Percentiles rank a stretch among this genome's conserved stretches.
phyloP scores from a whole-genome alignment of 2,113 vertebrate genomes.

The Sinocyclocheilus anophthalmus region DNA sequence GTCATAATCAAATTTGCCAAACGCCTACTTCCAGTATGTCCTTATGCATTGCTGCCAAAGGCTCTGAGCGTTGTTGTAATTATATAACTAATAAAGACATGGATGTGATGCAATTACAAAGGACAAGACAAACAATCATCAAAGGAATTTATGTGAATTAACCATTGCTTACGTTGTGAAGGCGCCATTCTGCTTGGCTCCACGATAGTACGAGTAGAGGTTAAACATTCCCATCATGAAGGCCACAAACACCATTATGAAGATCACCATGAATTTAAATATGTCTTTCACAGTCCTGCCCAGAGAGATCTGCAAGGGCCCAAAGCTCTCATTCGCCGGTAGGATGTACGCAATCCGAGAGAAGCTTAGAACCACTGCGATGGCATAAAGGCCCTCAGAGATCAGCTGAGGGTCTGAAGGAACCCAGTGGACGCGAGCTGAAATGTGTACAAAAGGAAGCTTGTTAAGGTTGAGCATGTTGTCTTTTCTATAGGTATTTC shows the following conservation, averaged over 20 bases:
- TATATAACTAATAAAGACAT: conserved; percentile 20
- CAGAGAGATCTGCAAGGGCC: conserved; percentile 93
- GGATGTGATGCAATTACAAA: not conserved
- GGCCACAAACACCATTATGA: conserved; percentile 95
- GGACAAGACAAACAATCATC: conserved; percentile 16
- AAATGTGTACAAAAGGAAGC: conserved; percentile 50
- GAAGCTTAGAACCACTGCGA: conserved; percentile 95
- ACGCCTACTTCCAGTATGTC: conserved; percentile 52
- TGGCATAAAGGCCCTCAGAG: conserved; percentile 94
- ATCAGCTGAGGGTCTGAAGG: conserved; percentile 94
- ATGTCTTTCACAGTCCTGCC: conserved; percentile 96
- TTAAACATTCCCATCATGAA: conserved; percentile 99
- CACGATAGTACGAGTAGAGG: conserved; percentile 93
- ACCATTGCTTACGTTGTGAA: conserved; percentile 90
- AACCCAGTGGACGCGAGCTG: conserved; percentile 91
- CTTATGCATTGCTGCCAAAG: conserved; percentile 32
- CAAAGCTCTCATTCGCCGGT: conserved; percentile 95
- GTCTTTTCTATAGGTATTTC: not conserved
- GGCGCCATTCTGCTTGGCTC: conserved; percentile 91
- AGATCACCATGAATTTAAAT: conserved; percentile 98
- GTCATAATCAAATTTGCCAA: conserved; percentile 49
- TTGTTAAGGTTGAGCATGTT: not conserved
- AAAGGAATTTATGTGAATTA: conserved; percentile 8
- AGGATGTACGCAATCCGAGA: conserved; percentile 95
- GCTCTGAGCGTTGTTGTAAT: conserved; percentile 6